Evolutionary conservation across 2,113 vertebrate species (phyloP).

Genomic region (Calonectris borealis): DNA sequence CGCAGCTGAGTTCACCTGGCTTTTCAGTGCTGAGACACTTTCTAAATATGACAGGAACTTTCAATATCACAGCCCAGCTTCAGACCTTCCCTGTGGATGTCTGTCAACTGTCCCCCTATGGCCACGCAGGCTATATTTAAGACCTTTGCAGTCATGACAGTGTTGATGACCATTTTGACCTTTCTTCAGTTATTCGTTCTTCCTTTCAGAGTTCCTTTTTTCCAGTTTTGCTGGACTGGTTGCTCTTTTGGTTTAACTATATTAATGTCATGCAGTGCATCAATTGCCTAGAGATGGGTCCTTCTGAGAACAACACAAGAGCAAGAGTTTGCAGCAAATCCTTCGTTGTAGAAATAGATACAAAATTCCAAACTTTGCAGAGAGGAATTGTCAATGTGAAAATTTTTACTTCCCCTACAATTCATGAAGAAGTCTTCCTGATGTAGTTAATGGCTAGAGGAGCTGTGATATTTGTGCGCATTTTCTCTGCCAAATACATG

Average conservation of each 20-base stretch:
- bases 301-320: background rate
- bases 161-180: background rate
- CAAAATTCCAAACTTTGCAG: background rate
- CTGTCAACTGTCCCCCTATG: background rate
- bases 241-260: background rate
- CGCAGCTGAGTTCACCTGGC: background rate
- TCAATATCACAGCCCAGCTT: background rate
- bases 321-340: background rate
- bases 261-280: background rate
- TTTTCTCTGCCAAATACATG: background rate
- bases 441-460: background rate
- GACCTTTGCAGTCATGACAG: background rate
- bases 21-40: background rate
- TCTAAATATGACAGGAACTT: background rate
- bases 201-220: background rate
- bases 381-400: background rate
- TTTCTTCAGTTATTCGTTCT: background rate
- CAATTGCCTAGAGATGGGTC: background rate
- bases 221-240: background rate
- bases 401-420: background rate
- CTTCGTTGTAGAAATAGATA: background rate
- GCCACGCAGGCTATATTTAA: background rate
- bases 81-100: background rate
- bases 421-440: background rate
- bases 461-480: background rate